phyloP scores from a whole-genome alignment of 2,113 vertebrate species.

The Eira barbara region DNA sequence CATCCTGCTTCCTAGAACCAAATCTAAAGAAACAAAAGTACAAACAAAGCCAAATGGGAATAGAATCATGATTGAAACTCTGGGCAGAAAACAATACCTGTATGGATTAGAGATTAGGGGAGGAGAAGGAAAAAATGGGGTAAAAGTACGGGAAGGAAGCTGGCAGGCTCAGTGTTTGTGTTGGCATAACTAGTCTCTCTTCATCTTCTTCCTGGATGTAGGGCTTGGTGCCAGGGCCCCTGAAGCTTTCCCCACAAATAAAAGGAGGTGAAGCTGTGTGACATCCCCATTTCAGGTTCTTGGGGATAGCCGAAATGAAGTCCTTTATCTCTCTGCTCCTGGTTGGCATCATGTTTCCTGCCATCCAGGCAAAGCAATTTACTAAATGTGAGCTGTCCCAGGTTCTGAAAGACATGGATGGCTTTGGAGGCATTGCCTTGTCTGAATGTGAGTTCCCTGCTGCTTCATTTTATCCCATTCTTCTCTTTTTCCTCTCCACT shows the following conservation, averaged over 20 bases:
- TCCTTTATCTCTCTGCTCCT: constrained; percentile 42
- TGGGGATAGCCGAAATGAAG: constrained; percentile 34
- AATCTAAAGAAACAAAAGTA: constrained; percentile 18
- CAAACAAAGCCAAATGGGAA: constrained; percentile 33
- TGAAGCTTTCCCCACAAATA: constrained; percentile 38
- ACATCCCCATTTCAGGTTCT: not conserved
- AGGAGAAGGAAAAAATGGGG: not conserved
- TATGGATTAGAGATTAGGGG: not conserved
- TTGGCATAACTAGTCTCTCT: not conserved
- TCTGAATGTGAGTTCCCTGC: constrained; percentile 57
- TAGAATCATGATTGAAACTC: not conserved
- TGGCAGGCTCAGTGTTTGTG: constrained; percentile 26
- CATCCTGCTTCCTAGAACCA: constrained; percentile 61
- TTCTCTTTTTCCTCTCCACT: not conserved
- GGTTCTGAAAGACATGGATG: constrained; percentile 17
- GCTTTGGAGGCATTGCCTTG: not conserved
- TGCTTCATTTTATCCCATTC: not conserved
- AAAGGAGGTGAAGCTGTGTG: constrained; percentile 35
- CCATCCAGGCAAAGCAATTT: constrained; percentile 22
- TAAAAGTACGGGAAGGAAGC: not conserved
- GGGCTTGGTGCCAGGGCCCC: not conserved
- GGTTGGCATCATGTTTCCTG: constrained; percentile 33
- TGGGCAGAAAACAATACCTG: constrained; percentile 4
- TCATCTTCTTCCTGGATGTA: constrained; percentile 29
- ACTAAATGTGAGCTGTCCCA: constrained; percentile 57